A percentile compares a stretch with the other conserved stretches of the same genome.
phyloP scores from a whole-genome alignment of 2,113 vertebrate species.

The Lophius piscatorius region DNA sequence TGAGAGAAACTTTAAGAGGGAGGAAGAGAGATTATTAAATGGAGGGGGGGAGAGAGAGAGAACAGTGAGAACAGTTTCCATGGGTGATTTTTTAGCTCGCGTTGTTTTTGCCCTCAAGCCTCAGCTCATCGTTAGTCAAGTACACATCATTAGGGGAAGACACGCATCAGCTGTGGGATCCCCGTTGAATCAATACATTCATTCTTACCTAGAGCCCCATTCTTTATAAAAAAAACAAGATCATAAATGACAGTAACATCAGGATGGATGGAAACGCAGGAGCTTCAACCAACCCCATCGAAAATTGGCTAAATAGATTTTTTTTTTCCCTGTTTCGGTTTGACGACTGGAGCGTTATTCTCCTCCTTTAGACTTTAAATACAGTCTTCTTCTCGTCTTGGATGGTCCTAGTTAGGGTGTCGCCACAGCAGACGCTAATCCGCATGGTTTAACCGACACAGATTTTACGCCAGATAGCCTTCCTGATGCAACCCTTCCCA shows the following conservation, averaged over 20 bases:
- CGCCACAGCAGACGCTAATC: too few species aligned
- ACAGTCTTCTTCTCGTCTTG: too few species aligned
- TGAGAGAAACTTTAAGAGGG: too few species aligned
- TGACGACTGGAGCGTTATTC: background rate
- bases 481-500: too few species aligned
- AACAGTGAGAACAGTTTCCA: conserved; percentile 10
- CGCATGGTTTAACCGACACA: too few species aligned
- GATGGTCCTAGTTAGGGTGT: too few species aligned
- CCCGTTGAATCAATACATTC: conserved; percentile 19
- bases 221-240: conserved; percentile 13
- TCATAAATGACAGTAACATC: background rate
- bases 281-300: background rate
- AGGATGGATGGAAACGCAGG: background rate
- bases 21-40: too few species aligned
- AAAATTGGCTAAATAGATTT: background rate
- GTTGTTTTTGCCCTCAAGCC: conserved; percentile 35
- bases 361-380: background rate
- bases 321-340: background rate
- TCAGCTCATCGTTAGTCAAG: too few species aligned
- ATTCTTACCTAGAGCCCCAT: background rate
- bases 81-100: conserved; percentile 23
- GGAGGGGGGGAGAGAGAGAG: conserved; percentile 6
- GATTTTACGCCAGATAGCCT: too few species aligned
- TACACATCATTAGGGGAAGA: conserved; percentile 21
- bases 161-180: conserved; percentile 11